These are phyloP conservation scores for Felis chaus DNA, from an alignment of 2,113 vertebrate genomes.

Conservation along the genomic window DNA sequence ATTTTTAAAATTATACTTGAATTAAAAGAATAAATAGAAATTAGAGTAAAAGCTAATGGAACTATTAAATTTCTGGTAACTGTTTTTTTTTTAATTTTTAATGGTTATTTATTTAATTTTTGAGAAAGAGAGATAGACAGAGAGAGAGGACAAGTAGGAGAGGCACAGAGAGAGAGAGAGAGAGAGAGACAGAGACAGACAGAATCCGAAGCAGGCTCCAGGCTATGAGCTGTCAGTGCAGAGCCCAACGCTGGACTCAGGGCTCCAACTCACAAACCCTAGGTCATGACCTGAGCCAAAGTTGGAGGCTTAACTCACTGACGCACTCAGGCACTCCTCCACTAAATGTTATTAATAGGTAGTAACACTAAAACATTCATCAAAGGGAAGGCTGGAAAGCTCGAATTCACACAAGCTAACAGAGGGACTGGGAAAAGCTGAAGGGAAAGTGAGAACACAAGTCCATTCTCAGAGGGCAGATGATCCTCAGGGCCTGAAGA, in stretches of 20 bases:
- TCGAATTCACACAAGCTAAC: rapidly evolving
- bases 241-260: background rate
- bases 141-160: background rate
- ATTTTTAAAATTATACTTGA: background rate
- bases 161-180: too few species aligned
- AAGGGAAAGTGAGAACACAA: background rate
- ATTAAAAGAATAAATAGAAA: constrained; percentile 16
- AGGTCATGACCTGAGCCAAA: background rate
- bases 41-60: background rate
- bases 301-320: background rate
- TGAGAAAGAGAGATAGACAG: background rate
- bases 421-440: background rate
- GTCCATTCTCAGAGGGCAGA: background rate
- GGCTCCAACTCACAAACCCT: background rate
- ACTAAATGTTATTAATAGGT: background rate
- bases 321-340: background rate
- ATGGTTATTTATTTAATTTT: background rate
- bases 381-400: background rate
- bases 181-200: background rate
- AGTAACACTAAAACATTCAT: background rate
- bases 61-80: background rate
- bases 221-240: too few species aligned
- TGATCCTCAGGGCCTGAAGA: background rate
- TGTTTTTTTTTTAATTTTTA: background rate
- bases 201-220: background rate